phyloP scores from a whole-genome alignment of 2,888 invertebrate species.

The Drosophila cognata region DNA sequence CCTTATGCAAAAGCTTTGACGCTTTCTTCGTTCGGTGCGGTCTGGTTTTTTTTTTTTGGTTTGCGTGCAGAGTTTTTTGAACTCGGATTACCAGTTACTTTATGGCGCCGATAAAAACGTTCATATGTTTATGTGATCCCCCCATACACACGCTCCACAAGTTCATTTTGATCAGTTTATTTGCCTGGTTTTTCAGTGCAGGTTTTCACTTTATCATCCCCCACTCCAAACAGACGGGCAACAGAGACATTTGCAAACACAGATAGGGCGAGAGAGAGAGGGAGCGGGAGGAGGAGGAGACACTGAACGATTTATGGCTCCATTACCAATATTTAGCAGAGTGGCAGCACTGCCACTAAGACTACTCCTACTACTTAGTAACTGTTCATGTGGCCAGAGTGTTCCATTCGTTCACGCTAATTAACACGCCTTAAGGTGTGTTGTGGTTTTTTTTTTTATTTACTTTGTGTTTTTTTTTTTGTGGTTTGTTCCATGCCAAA shows the following conservation, averaged over 20 bases:
- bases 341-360: constrained; percentile 24
- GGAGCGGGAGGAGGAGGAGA: constrained; percentile 5
- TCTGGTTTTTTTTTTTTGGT: constrained; percentile 8
- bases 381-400: constrained; percentile 37
- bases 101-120: constrained; percentile 53
- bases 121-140: constrained; percentile 6
- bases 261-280: neutral
- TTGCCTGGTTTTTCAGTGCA: constrained; percentile 22
- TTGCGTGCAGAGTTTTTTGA: constrained; percentile 68
- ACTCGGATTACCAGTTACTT: constrained; percentile 72
- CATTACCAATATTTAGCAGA: constrained; percentile 62
- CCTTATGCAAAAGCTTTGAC: constrained; percentile 53
- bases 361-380: constrained; percentile 2
- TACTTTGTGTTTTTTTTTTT: neutral
- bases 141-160: neutral
- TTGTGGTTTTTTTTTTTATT: constrained; percentile 7
- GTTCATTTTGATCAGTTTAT: constrained; percentile 24
- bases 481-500: neutral
- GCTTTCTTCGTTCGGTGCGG: constrained; percentile 47
- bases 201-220: constrained; percentile 50
- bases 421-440: constrained; percentile 50
- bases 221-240: neutral
- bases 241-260: neutral
- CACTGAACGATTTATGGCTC: constrained; percentile 62
- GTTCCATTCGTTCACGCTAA: constrained; percentile 31